Conservation (phyloP, 2,888 invertebrate species). For the Thecophora atra region DNA sequence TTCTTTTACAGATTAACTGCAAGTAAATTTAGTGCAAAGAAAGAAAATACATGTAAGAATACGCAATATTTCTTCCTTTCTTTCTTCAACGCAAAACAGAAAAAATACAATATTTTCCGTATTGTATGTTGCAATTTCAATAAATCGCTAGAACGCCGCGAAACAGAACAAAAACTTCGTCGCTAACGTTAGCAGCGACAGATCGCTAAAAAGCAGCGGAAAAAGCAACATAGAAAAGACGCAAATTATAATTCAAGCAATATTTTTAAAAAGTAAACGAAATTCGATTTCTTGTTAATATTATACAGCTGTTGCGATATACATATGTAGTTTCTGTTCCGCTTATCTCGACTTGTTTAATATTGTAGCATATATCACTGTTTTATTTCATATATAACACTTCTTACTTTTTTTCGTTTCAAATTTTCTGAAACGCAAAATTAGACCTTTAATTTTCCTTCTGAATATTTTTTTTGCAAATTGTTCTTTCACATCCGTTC, state of each 20-base stretch:
- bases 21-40: not conserved
- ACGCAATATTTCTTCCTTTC: not conserved
- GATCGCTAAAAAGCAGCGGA: not conserved
- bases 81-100: too few relatives aligned
- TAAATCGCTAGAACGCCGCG: too few relatives aligned
- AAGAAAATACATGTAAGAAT: not conserved
- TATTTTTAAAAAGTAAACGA: too few relatives aligned
- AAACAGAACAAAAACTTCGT: not conserved
- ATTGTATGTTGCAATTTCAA: too few relatives aligned
- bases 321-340: too few relatives aligned
- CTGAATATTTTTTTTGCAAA: slow-evolving; percentile 12
- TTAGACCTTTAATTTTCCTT: not conserved
- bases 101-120: too few relatives aligned
- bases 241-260: too few relatives aligned
- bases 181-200: not conserved
- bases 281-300: too few relatives aligned
- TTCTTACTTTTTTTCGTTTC: slow-evolving; percentile 25
- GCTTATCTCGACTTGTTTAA: not conserved
- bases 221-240: too few relatives aligned
- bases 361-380: not conserved
- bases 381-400: not conserved
- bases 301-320: too few relatives aligned
- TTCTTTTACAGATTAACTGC: not conserved
- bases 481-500: slow-evolving; percentile 34
- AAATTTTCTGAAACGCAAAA: slow-evolving; percentile 16